These are phyloP conservation scores for Threskiornis aethiopicus DNA, from an alignment of 2,797 vertebrate species.

Conservation along the genomic window DNA sequence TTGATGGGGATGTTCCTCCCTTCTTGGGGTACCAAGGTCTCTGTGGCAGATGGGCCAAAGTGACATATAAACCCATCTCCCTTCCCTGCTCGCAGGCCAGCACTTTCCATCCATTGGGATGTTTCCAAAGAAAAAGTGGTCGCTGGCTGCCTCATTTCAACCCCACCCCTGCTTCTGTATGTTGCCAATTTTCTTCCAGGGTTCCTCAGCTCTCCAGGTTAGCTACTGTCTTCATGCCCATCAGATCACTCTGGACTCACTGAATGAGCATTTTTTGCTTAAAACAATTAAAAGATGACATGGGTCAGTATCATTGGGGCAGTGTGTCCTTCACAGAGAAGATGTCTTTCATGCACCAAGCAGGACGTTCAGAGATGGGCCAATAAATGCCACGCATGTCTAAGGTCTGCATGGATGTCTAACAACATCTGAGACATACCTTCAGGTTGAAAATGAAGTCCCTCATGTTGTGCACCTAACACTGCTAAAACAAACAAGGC, in stretches of 20 bases:
- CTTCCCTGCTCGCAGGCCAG: not conserved
- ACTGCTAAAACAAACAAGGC: not conserved
- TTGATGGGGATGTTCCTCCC: not conserved
- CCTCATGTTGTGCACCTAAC: not conserved
- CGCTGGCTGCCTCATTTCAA: not conserved
- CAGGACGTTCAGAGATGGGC: not conserved
- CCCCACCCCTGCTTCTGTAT: fast-evolving
- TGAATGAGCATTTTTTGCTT: not conserved
- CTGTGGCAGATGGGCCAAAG: not conserved
- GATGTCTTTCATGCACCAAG: not conserved
- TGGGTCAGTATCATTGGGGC: not conserved
- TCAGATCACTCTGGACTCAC: not conserved
- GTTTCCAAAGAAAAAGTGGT: not conserved
- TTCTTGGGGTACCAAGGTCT: not conserved
- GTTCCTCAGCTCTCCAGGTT: not conserved
- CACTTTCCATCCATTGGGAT: not conserved
- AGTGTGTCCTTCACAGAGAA: not conserved
- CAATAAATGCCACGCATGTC: not conserved
- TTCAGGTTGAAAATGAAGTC: not conserved
- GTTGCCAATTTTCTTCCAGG: not conserved
- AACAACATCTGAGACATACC: not conserved
- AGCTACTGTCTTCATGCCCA: not conserved
- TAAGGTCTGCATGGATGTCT: not conserved
- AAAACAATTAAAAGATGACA: not conserved
- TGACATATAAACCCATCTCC: not conserved